Percentiles rank a stretch among this genome's conserved stretches.
Conservation (phyloP, 2,797 vertebrate species). For the Ceyx erithaca region DNA sequence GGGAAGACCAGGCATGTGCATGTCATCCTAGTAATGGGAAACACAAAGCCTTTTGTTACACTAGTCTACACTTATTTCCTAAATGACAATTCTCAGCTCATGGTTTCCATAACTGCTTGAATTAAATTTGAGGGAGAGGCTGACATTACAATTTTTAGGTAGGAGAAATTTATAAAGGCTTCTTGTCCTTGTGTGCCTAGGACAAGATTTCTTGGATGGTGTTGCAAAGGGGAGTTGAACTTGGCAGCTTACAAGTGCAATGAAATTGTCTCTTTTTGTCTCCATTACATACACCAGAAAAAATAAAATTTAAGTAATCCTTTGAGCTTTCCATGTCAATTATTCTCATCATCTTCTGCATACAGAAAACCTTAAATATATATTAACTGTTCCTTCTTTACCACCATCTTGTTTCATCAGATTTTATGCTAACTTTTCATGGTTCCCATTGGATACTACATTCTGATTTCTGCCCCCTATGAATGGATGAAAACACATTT, state of each 20-base stretch:
- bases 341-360: constrained; percentile 7
- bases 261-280: background rate
- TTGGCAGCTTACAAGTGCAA: background rate
- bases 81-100: background rate
- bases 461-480: background rate
- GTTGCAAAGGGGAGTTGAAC: constrained; percentile 4
- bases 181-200: background rate
- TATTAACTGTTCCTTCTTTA: constrained; percentile 37
- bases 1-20: background rate
- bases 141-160: background rate
- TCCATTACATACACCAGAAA: background rate
- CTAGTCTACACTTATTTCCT: background rate
- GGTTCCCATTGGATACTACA: background rate
- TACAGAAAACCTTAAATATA: background rate
- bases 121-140: background rate
- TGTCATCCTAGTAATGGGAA: background rate
- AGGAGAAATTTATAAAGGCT: background rate
- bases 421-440: background rate
- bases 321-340: background rate
- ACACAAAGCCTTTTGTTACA: background rate
- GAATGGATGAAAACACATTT: background rate
- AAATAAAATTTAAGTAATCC: constrained; percentile 25
- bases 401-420: background rate
- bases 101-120: background rate
- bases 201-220: constrained; percentile 7